phyloP scores from a whole-genome alignment of 2,888 invertebrate species.

The Yponomeuta malinellus region DNA sequence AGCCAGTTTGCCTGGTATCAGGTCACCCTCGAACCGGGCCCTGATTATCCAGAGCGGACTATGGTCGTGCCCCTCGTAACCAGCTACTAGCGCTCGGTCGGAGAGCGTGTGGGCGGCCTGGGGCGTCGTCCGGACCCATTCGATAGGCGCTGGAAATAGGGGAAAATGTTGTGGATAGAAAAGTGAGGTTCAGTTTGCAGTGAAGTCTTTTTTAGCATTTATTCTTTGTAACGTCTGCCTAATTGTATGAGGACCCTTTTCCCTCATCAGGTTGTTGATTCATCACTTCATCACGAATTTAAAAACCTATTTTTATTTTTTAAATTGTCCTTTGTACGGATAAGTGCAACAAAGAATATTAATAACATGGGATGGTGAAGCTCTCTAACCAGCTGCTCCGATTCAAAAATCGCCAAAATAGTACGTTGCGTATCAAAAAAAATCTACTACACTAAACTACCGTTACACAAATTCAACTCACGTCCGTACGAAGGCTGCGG shows the following conservation, averaged over 20 bases:
- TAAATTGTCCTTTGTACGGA: no score
- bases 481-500: background rate
- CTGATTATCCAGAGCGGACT: slow-evolving; percentile 67
- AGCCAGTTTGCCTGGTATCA: slow-evolving; percentile 64
- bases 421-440: no score
- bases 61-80: slow-evolving; percentile 59
- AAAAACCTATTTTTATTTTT: no score
- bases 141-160: slow-evolving; percentile 6
- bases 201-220: background rate
- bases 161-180: background rate
- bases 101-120: slow-evolving; percentile 36
- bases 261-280: no score
- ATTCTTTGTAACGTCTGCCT: no score
- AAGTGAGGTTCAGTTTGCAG: background rate
- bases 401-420: no score
- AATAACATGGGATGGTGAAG: no score
- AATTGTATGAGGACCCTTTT: no score
- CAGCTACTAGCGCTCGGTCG: slow-evolving; percentile 56
- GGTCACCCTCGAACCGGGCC: slow-evolving; percentile 48
- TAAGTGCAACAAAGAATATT: no score
- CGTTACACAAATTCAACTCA: background rate
- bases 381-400: no score
- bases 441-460: no score
- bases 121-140: slow-evolving; percentile 28
- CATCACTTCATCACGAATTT: no score